Conservation (phyloP, 2,113 vertebrate genomes). For the Nycticorax nycticorax region DNA sequence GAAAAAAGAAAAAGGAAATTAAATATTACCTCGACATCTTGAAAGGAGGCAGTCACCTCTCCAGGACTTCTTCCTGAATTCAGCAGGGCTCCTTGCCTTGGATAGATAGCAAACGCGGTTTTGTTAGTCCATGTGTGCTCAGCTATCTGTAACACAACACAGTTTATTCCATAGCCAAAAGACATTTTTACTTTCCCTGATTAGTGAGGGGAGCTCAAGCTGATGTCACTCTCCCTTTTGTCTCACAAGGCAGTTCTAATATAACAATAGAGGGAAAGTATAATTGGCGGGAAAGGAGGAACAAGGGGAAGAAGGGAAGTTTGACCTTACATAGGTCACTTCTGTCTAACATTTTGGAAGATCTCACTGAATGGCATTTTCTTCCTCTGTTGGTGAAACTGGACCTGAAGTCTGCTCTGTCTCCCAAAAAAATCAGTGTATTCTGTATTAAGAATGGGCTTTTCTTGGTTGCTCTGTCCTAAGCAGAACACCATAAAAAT, state of each 20-base stretch:
- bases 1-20: not conserved
- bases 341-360: not conserved
- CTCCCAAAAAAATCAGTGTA: not conserved
- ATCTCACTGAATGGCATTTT: not conserved
- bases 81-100: not conserved
- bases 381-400: not conserved
- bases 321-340: not conserved
- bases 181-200: not conserved
- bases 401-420: not conserved
- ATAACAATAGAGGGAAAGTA: not conserved
- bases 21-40: not conserved
- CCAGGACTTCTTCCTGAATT: not conserved
- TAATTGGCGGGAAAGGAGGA: not conserved
- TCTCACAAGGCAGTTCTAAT: not conserved
- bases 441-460: not conserved
- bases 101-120: not conserved
- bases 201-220: not conserved
- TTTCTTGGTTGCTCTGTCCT: not conserved
- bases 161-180: not conserved
- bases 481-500: not conserved
- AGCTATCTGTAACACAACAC: not conserved
- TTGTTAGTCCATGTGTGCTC: not conserved
- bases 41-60: not conserved
- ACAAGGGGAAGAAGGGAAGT: not conserved
- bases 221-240: not conserved